Base-by-base conservation (phyloP, 2,797 vertebrate genomes). In the Scyliorhinus canicula region DNA sequence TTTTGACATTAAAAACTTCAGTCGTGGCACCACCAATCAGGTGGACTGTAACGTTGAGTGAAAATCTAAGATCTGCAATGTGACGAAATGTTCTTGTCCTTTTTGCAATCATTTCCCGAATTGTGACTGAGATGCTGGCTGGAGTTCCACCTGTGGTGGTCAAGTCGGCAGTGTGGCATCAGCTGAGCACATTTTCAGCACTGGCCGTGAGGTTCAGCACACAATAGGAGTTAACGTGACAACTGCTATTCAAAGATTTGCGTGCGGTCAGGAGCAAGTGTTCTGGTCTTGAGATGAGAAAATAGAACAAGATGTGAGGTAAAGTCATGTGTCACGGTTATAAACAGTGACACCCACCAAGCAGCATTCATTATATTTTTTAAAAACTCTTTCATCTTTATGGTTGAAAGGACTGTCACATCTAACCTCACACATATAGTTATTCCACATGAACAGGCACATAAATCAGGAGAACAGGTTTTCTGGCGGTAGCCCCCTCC, bases 401-500 rank as follows among this genome's bases (percentile, higher is more conserved):
- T 31, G 63, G 93, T 94, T 94, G 93, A 69, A 94, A 26, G 93
- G 52, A 31, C 31, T 31, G 26, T 0, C 67, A 3, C 93, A 85
- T 91, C 79, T 96, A 88, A 63, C 47, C 47, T 95, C 67, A 95
- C 84, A 79, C 94, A 71, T 77, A 95, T 79, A 44, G 69, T 69
- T 95, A 95, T 95, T 95, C 95, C 95, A 57, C 91, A n/a, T 95
- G 79, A 96, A 60, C n/a, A 82, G 85, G 47, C 55, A 40, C n/a
- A 93, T 94, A 95, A 95, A 74, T 82, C 93, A 95, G 86, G 85
- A 95, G 40, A 96, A 50, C 47, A 93, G 4, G 52, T 55, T 94
- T 94, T 74, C 93, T 94, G 67, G 47, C 52, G 67, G 47, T 74
- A 74, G n/a, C 47, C 67, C 65, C 40, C 57, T 91, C 57, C 16